Conservation (phyloP, 1,140 invertebrate species). For the Apolygus lucorum region DNA sequence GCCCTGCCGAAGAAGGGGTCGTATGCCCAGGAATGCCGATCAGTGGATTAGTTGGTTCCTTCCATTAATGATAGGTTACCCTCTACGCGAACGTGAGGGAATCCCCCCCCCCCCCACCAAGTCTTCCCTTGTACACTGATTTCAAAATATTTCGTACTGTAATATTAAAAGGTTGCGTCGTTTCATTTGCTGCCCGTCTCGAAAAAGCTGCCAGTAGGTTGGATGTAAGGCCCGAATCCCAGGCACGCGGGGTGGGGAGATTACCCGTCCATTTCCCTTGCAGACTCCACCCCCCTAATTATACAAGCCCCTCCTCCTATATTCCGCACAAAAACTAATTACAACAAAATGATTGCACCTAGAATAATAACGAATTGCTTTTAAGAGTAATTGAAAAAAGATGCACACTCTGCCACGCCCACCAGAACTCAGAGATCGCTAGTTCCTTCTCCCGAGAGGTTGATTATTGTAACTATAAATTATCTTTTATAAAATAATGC, state of each 20-base stretch:
- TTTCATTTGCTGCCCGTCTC: neutral
- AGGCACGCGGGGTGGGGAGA: neutral
- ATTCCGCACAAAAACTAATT: neutral
- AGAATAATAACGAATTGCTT: neutral
- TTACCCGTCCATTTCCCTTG: neutral
- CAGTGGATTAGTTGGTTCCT: conserved; percentile 1
- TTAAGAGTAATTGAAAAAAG: neutral
- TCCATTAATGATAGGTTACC: neutral
- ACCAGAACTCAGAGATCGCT: neutral
- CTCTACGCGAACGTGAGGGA: conserved; percentile 13
- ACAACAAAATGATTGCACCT: neutral
- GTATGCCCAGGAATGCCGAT: conserved; percentile 14
- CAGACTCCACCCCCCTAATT: neutral
- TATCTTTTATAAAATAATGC: too few species aligned
- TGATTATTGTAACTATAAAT: neutral
- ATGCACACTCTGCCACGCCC: neutral
- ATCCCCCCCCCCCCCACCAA: neutral
- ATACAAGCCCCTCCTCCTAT: neutral
- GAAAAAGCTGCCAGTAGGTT: neutral
- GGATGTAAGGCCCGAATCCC: neutral
- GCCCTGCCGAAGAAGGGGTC: neutral
- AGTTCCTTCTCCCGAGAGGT: neutral
- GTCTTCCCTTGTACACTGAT: neutral
- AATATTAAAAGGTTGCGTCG: neutral
- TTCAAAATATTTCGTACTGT: conserved; percentile 6